Evolutionary conservation across 64 coral and sea anemone species (phyloP).

Genomic region (Actinia equina): DNA sequence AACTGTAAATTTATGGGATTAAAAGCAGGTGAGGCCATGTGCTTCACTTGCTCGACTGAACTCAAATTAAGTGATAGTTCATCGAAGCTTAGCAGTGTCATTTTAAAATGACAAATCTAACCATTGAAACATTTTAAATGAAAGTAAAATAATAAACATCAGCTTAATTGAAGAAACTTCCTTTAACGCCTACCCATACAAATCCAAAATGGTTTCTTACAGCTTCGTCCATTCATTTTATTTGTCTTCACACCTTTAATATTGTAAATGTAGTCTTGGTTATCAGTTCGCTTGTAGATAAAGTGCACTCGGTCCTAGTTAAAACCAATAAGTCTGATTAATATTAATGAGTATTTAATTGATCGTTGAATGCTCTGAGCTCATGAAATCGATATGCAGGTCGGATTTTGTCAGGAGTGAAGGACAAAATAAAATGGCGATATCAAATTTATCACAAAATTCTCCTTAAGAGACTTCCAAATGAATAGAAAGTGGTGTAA

Average conservation of each 20-base stretch:
- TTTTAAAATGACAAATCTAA: not conserved
- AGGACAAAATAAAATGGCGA: conserved; percentile 8
- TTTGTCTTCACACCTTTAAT: no score
- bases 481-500: not conserved
- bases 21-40: not conserved
- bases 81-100: not conserved
- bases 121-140: not conserved
- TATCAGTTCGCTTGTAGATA: not conserved
- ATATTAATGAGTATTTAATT: not conserved
- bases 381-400: conserved; percentile 15
- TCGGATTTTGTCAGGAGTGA: not conserved
- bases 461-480: not conserved
- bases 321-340: not conserved
- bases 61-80: not conserved
- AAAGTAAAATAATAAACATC: no score
- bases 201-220: no score
- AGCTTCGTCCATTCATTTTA: no score
- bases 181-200: no score
- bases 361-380: not conserved
- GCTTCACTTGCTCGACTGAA: not conserved
- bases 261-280: no score
- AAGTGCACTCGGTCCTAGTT: not conserved
- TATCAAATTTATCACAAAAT: not conserved
- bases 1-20: not conserved
- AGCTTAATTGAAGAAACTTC: no score